Evolutionary conservation across 2,113 vertebrate genomes (phyloP).

Genomic region (Planiliza haematocheilus): DNA sequence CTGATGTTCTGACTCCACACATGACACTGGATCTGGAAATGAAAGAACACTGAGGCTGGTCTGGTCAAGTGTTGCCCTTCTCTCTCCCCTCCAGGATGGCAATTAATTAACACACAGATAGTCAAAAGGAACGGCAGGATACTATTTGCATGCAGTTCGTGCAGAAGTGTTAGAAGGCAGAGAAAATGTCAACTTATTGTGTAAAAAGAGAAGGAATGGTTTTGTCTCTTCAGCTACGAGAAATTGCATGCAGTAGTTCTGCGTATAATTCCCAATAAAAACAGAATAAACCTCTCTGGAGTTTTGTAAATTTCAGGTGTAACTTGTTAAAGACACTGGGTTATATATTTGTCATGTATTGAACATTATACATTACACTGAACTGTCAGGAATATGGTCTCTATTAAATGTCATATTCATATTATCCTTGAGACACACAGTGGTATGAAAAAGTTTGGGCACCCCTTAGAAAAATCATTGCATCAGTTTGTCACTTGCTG

Average conservation of each 20-base stretch:
- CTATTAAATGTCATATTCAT: too few relatives aligned
- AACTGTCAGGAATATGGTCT: too few relatives aligned
- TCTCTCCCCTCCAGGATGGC: neutral
- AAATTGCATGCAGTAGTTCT: neutral
- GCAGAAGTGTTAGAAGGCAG: neutral
- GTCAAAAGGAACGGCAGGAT: neutral
- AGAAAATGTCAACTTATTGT: neutral
- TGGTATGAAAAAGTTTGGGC: too few relatives aligned
- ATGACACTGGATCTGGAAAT: constrained; percentile 11
- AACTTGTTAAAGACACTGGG: too few relatives aligned
- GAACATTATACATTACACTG: too few relatives aligned
- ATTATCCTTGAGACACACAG: too few relatives aligned
- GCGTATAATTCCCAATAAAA: neutral
- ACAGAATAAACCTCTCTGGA: too few relatives aligned
- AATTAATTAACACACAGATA: constrained; percentile 32
- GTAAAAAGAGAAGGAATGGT: neutral
- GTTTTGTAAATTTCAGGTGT: too few relatives aligned
- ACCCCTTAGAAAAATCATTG: too few relatives aligned
- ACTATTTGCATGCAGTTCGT: neutral
- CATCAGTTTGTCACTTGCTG: too few relatives aligned
- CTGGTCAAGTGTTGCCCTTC: neutral
- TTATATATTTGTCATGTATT: too few relatives aligned
- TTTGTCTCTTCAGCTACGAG: neutral
- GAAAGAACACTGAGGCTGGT: neutral
- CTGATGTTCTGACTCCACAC: constrained; percentile 11